These are phyloP conservation scores for Stratiomys singularior DNA, from an alignment of 2,888 invertebrate species.

Conservation along the genomic window DNA sequence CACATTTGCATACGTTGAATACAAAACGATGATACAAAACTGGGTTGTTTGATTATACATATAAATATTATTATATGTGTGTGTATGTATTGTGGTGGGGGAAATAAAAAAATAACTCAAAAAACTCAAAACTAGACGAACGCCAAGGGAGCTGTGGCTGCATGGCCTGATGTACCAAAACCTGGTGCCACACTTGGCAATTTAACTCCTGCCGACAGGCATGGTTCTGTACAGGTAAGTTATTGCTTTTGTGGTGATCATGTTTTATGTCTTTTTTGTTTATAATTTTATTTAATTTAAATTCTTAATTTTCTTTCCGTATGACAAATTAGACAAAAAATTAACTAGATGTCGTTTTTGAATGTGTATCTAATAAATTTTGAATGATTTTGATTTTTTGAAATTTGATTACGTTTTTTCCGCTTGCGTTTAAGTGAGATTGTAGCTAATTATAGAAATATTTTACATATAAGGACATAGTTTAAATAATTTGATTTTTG, in stretches of 20 bases:
- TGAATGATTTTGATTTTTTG: conserved; percentile 1
- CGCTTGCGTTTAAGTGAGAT: no score
- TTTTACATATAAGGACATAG: no score
- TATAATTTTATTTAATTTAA: conserved; percentile 11
- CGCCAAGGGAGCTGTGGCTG: conserved; percentile 78
- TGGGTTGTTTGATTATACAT: background rate
- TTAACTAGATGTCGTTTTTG: no score
- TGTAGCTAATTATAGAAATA: no score
- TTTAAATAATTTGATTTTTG: no score
- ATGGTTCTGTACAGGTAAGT: conserved; percentile 95
- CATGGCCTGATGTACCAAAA: conserved; percentile 88
- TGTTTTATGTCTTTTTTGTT: background rate
- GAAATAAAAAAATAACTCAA: conserved; percentile 24
- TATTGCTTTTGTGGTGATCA: conserved; percentile 56
- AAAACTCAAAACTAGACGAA: conserved; percentile 61
- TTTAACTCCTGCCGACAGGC: conserved; percentile 93
- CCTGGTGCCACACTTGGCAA: conserved; percentile 81
- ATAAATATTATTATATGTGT: conserved; percentile 2
- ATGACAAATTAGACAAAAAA: background rate
- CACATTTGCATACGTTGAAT: background rate
- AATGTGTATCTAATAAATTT: background rate
- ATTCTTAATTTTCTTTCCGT: no score
- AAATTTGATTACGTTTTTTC: background rate
- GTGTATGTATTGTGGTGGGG: background rate
- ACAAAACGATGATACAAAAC: background rate